A percentile compares a stretch with the other conserved stretches of the same genome.
Evolutionary conservation across 1,140 invertebrate species (phyloP).

Genomic region (Magallana gigas): DNA sequence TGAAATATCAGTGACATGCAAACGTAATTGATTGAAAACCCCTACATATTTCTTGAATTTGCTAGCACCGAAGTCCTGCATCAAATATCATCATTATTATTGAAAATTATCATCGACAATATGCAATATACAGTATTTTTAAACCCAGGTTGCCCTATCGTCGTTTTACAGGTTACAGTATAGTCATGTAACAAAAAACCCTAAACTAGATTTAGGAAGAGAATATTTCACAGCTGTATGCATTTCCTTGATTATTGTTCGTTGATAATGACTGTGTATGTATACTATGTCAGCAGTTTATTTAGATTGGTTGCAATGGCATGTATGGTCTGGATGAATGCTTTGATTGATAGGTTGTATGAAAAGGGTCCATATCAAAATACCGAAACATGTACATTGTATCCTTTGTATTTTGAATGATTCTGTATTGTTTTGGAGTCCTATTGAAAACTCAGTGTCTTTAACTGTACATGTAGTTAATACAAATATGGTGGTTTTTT

Average conservation of each 20-base stretch:
- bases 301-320: background rate
- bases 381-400: background rate
- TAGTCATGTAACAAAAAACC: background rate
- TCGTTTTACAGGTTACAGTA: background rate
- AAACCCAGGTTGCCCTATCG: background rate
- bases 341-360: background rate
- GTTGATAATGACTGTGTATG: background rate
- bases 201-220: background rate
- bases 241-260: background rate
- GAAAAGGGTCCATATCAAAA: background rate
- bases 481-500: background rate
- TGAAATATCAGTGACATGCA: background rate
- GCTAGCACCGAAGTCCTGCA: background rate
- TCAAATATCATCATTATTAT: background rate
- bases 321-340: background rate
- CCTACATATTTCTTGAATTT: no score
- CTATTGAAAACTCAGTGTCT: background rate
- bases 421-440: no score
- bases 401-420: no score
- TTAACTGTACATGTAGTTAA: background rate
- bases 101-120: background rate
- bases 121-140: background rate
- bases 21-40: background rate
- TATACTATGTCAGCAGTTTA: background rate
- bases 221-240: background rate